Conservation (phyloP, 1,140 invertebrate genomes). For the Stenopsyche tienmushanensis region DNA sequence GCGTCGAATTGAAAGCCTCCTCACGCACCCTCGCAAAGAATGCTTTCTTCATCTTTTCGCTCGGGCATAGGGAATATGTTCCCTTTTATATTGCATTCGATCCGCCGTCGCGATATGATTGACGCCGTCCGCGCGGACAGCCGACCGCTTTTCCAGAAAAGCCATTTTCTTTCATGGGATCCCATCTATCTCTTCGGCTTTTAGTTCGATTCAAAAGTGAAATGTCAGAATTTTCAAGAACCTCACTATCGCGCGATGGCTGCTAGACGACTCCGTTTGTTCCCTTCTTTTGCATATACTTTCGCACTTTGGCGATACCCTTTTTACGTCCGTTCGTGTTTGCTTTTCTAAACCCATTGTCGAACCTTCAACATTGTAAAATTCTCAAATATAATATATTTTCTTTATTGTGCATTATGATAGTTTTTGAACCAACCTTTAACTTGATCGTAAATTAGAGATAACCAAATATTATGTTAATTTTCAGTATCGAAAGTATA, state of each 20-base stretch:
- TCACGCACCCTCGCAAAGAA: slow-evolving; percentile 13
- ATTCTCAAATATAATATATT: no score
- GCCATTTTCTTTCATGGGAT: not conserved
- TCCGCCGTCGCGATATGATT: slow-evolving; percentile 23
- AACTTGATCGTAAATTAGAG: no score
- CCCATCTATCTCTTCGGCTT: not conserved
- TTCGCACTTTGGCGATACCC: not conserved
- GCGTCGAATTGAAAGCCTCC: slow-evolving; percentile 27
- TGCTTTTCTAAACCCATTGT: no score
- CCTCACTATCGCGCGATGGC: no score
- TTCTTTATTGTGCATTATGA: no score
- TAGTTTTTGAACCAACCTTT: no score
- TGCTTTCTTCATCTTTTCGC: slow-evolving; percentile 9
- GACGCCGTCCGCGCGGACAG: slow-evolving; percentile 18
- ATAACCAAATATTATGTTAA: no score
- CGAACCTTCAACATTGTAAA: no score
- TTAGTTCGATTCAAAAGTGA: not conserved
- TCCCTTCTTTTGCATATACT: not conserved
- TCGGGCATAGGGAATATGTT: slow-evolving; percentile 2
- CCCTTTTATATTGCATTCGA: slow-evolving; percentile 24
- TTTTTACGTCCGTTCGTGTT: no score
- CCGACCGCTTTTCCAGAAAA: slow-evolving; percentile 11
- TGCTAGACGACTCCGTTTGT: not conserved
- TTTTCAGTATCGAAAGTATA: not conserved
- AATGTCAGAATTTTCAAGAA: not conserved